Evolutionary conservation across 1,140 invertebrate species (phyloP), one percentile per base, ranked within the genome.

Genomic region (Neodiprion virginianus): DNA sequence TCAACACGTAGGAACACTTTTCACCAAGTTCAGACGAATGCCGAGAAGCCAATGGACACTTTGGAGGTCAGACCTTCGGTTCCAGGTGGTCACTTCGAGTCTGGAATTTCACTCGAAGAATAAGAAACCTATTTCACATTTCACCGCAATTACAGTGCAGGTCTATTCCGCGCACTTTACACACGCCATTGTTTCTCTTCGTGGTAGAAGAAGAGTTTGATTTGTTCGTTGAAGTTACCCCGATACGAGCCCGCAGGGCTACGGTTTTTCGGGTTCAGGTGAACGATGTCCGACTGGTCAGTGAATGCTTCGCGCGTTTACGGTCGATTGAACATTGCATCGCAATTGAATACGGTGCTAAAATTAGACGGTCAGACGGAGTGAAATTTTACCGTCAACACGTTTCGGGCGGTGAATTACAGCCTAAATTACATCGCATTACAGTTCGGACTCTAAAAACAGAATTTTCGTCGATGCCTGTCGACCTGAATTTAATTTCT

Each of bases 371-470:
- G 53, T 61, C 8, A 8, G 53, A 61, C 53, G 4, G 53, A 61
- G 53, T 61, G 53, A 61, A 61, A 61, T 61, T 40, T 61, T 61
- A 61, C 53, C 53, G n/a, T 17, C 53, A 61, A 61, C 53, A 61
- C n/a, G n/a, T 61, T 61, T 61, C n/a, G 3, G 8, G 3, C n/a
- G 28, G 4, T 17, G 53, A 61, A 61, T 61, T 17, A 4, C 53
- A 61, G n/a, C 11, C 53, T 4, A 5, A 61, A 14, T 17, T 17
- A 17, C 53, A 61, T 8, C n/a, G 53, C 53, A 1, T 10, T 53
- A 61, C 11, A 12, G n/a, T 61, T 17, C 8, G 53, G 28, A 40
- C 28, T 40, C 5, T 61, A 61, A 61, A 61, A 61, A 12, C 11
- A 8, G 11, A 61, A 61, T 61, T 61, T 61, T 8, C 8, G n/a